These are phyloP conservation scores for Tadarida brasiliensis DNA, from an alignment of 2,797 vertebrate genomes.

Conservation along the genomic window DNA sequence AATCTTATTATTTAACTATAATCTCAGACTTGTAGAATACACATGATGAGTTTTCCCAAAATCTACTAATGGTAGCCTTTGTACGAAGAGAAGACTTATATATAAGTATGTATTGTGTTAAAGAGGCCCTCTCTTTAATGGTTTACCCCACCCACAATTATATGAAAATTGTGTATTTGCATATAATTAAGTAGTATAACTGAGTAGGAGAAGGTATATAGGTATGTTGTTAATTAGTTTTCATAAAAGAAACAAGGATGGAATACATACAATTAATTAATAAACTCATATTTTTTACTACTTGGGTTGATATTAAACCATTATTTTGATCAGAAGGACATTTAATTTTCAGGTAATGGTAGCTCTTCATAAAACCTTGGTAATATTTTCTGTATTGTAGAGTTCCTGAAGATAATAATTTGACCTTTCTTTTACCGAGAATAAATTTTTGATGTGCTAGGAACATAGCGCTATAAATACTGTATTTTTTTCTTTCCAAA, in stretches of 20 bases:
- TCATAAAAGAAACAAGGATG: conserved; percentile 25
- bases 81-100: not conserved
- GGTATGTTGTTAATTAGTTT: not conserved
- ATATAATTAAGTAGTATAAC: conserved; percentile 14
- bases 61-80: conserved; percentile 5
- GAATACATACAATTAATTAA: conserved; percentile 25
- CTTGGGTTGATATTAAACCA: not conserved
- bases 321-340: conserved; percentile 45
- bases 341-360: conserved; percentile 62
- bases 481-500: conserved; percentile 38
- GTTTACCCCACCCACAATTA: not conserved
- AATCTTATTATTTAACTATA: conserved; percentile 25
- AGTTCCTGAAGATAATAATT: conserved; percentile 60
- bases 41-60: conserved; percentile 5
- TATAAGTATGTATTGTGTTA: not conserved
- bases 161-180: not conserved
- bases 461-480: conserved; percentile 29
- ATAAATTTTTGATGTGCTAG: conserved; percentile 42
- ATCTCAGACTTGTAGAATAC: not conserved
- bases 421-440: conserved; percentile 55
- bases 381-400: conserved; percentile 66
- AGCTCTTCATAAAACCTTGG: conserved; percentile 43
- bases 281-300: conserved; percentile 12
- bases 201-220: conserved; percentile 4
- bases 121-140: not conserved